Evolutionary conservation across 2,888 invertebrate genomes (phyloP).

Genomic region (Mesoligia furuncula): DNA sequence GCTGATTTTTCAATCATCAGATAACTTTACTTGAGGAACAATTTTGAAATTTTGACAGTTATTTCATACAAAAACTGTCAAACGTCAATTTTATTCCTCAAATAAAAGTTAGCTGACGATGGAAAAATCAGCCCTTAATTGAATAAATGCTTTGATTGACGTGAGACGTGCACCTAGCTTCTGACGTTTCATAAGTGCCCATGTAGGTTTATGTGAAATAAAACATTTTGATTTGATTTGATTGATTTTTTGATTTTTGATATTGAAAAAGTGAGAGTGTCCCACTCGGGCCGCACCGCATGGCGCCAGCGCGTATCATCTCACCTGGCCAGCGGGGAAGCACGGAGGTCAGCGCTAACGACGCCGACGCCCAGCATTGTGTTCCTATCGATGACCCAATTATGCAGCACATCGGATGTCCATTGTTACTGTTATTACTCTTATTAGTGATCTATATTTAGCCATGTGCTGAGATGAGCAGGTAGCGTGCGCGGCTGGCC

Average conservation of each 20-base stretch:
- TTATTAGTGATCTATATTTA: slow-evolving; percentile 21
- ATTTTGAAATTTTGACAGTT: too few species aligned
- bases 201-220: too few species aligned
- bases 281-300: not conserved
- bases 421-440: slow-evolving; percentile 36
- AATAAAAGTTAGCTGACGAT: too few species aligned
- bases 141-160: not conserved
- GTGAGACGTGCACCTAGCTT: too few species aligned
- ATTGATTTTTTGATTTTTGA: not conserved
- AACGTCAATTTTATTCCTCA: too few species aligned
- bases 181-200: too few species aligned
- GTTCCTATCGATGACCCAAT: slow-evolving; percentile 56
- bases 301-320: not conserved
- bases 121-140: too few species aligned
- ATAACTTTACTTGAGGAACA: too few species aligned
- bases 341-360: slow-evolving; percentile 70
- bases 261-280: not conserved
- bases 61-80: too few species aligned
- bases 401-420: slow-evolving; percentile 31
- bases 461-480: slow-evolving; percentile 7
- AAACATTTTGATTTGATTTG: too few species aligned
- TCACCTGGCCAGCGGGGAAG: slow-evolving; percentile 61
- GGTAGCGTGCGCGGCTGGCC: slow-evolving; percentile 20
- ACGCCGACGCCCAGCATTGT: slow-evolving; percentile 59
- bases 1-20: too few species aligned